Evolutionary conservation across 2,113 vertebrate species (phyloP).

Genomic region (Pedetes capensis): DNA sequence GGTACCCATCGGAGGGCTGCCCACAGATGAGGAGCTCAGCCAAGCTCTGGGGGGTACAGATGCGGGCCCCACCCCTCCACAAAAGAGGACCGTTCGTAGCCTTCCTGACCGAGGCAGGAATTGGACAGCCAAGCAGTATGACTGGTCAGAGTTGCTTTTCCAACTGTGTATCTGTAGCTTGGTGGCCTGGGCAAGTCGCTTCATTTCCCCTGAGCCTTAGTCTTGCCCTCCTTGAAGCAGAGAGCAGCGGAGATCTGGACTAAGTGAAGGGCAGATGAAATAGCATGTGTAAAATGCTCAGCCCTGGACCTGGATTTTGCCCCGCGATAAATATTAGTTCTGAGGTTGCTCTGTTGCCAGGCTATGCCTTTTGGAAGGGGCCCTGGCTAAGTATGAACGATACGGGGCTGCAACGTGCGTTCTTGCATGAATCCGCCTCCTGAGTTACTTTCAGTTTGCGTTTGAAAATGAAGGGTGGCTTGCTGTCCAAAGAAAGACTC

Average conservation of each 20-base stretch:
- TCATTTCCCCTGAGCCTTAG: neutral
- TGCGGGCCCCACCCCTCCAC: neutral
- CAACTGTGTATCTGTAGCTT: neutral
- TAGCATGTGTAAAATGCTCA: neutral
- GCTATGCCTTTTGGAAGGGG: neutral
- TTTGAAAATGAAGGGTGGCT: conserved; percentile 67
- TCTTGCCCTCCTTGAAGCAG: neutral
- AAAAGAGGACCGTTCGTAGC: neutral
- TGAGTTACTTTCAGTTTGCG: conserved; percentile 45
- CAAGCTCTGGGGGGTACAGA: neutral
- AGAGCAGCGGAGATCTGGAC: no score
- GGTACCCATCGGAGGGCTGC: neutral
- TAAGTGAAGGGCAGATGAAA: neutral
- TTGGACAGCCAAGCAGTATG: neutral
- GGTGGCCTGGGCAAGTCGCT: neutral
- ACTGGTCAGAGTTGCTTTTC: neutral
- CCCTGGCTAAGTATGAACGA: neutral
- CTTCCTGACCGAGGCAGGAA: neutral
- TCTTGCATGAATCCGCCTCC: neutral
- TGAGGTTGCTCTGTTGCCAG: neutral
- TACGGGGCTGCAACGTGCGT: neutral
- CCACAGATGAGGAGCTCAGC: neutral
- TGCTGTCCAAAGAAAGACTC: conserved; percentile 52
- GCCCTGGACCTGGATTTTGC: neutral
- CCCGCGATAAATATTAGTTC: neutral